These are phyloP conservation scores for Thamnaconus septentrionalis DNA, from an alignment of 2,113 vertebrate species.

Conservation along the genomic window DNA sequence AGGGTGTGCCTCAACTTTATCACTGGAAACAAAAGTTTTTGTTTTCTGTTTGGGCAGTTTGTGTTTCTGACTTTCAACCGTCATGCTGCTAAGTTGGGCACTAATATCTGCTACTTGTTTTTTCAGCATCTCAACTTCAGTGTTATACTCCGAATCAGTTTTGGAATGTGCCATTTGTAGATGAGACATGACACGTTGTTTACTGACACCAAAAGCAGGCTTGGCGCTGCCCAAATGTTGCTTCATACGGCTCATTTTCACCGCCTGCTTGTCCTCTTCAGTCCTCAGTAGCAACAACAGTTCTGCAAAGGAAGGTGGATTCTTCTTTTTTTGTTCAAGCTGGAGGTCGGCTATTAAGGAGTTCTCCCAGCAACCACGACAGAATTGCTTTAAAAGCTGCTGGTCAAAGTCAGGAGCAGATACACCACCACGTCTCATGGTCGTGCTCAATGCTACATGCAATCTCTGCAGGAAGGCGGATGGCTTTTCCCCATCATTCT, in stretches of 20 bases:
- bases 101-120: not conserved
- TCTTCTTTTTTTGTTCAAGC: not conserved
- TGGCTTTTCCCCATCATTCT: not conserved
- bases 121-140: not conserved
- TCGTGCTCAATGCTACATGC: not conserved
- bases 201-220: not conserved
- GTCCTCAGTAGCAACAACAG: not conserved
- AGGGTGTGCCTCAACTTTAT: not conserved
- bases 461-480: not conserved
- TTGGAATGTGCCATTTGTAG: not conserved
- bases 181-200: not conserved
- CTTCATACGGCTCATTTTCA: not conserved
- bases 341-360: not conserved
- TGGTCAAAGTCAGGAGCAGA: not conserved
- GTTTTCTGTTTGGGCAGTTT: too few species aligned
- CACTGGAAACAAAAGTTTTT: not conserved
- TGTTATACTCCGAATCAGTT: not conserved
- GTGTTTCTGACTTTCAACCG: too few species aligned
- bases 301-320: not conserved
- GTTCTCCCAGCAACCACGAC: not conserved
- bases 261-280: not conserved
- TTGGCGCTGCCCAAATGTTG: not conserved
- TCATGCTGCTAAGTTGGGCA: too few species aligned
- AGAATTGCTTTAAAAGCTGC: not conserved
- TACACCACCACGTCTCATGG: not conserved